phyloP scores from a whole-genome alignment of 2,113 vertebrate species.

The Microcebus tavaratra region DNA sequence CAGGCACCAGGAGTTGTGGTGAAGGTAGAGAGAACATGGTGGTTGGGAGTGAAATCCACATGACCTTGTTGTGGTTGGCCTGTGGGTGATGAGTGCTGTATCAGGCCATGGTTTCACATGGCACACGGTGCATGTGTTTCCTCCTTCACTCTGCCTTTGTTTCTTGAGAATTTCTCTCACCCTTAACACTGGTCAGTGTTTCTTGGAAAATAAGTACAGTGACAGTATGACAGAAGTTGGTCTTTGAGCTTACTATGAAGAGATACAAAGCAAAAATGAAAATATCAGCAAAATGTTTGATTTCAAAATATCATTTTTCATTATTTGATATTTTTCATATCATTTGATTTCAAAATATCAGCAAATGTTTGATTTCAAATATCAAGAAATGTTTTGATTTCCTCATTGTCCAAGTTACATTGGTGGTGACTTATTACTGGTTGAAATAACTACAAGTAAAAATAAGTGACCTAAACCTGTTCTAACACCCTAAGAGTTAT shows the following conservation, averaged over 20 bases:
- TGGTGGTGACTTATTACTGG: not conserved
- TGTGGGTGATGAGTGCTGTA: not conserved
- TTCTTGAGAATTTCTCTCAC: not conserved
- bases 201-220: not conserved
- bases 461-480: not conserved
- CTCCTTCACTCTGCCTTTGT: not conserved
- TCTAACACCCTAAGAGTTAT: not conserved
- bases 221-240: not conserved
- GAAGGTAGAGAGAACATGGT: not conserved
- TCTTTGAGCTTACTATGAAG: not conserved
- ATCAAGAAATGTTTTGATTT: not conserved
- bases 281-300: not conserved
- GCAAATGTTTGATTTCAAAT: no score
- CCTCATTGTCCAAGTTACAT: not conserved
- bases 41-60: accelerated
- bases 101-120: accelerated
- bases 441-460: conserved; percentile 4
- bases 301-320: no score
- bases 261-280: not conserved
- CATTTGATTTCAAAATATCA: no score
- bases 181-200: not conserved
- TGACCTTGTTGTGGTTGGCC: no score
- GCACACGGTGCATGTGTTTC: accelerated
- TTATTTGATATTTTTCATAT: no score
- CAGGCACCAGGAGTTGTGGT: not conserved